These are phyloP conservation scores for Platynereis dumerilii DNA, from an alignment of 2,888 invertebrate species.

Conservation along the genomic window DNA sequence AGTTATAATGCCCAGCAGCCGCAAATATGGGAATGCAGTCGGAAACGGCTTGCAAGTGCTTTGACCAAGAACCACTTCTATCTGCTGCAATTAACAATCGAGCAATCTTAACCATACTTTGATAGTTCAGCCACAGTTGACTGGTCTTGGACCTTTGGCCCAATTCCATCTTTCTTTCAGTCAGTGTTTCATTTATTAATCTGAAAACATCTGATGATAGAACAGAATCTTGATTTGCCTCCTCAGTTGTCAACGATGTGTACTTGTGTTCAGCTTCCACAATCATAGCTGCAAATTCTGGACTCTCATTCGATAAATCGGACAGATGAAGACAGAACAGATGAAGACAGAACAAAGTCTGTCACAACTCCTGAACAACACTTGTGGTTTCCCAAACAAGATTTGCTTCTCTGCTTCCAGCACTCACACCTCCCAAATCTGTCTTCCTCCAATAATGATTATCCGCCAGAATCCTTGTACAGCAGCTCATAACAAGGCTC, in stretches of 20 bases:
- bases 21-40: too few species aligned
- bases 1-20: too few species aligned
- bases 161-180: slow-evolving; percentile 22
- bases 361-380: too few species aligned
- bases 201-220: slow-evolving; percentile 10
- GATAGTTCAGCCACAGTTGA: slow-evolving; percentile 28
- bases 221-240: slow-evolving; percentile 17
- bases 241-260: slow-evolving; percentile 6
- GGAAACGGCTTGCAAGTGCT: slow-evolving; percentile 18
- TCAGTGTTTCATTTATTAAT: slow-evolving; percentile 8
- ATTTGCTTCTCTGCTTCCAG: too few species aligned
- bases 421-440: too few species aligned
- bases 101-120: slow-evolving; percentile 27
- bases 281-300: slow-evolving; percentile 21
- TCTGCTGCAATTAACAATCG: slow-evolving; percentile 23
- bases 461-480: too few species aligned
- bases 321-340: too few species aligned
- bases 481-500: too few species aligned
- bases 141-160: slow-evolving; percentile 22
- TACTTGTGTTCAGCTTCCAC: slow-evolving; percentile 23
- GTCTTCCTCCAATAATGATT: too few species aligned
- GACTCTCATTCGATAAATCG: slow-evolving; percentile 10
- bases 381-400: too few species aligned
- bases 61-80: slow-evolving; percentile 28
- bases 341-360: too few species aligned